These are phyloP conservation scores for Eueremaeus valkanovi DNA, from an alignment of 2,888 invertebrate genomes.

Conservation along the genomic window DNA sequence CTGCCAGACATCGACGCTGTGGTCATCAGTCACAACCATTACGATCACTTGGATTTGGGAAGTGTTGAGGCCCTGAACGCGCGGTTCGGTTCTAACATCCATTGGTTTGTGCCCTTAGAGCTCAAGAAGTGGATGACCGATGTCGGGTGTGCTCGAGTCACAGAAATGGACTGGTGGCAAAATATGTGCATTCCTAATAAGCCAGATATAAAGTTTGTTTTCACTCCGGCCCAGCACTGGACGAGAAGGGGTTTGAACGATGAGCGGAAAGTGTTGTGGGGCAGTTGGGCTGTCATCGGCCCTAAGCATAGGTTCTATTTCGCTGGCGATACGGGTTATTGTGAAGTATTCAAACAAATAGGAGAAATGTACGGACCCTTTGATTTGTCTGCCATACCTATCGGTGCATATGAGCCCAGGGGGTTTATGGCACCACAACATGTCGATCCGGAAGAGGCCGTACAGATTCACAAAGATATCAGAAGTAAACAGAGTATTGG, in stretches of 20 bases:
- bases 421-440: conserved; percentile 56
- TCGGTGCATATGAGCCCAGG: conserved; percentile 57
- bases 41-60: conserved; percentile 55
- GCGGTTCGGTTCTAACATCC: conserved; percentile 49
- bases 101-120: conserved; percentile 57
- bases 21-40: conserved; percentile 56
- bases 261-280: conserved; percentile 55
- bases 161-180: conserved; percentile 56
- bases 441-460: conserved; percentile 56
- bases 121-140: conserved; percentile 52
- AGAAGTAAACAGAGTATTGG: conserved; percentile 54
- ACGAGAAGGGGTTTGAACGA: conserved; percentile 53
- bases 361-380: conserved; percentile 56
- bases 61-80: conserved; percentile 36
- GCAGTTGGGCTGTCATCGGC: conserved; percentile 56
- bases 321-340: conserved; percentile 58
- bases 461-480: conserved; percentile 55
- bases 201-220: conserved; percentile 51
- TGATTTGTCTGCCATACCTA: conserved; percentile 57
- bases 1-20: conserved; percentile 54
- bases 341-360: conserved; percentile 54
- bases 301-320: conserved; percentile 54
- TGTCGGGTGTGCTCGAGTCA: conserved; percentile 52
- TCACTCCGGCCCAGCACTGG: conserved; percentile 58
- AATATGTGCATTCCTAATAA: conserved; percentile 44